phyloP scores from a whole-genome alignment of 2,113 vertebrate genomes.

The Aegotheles bennettii region DNA sequence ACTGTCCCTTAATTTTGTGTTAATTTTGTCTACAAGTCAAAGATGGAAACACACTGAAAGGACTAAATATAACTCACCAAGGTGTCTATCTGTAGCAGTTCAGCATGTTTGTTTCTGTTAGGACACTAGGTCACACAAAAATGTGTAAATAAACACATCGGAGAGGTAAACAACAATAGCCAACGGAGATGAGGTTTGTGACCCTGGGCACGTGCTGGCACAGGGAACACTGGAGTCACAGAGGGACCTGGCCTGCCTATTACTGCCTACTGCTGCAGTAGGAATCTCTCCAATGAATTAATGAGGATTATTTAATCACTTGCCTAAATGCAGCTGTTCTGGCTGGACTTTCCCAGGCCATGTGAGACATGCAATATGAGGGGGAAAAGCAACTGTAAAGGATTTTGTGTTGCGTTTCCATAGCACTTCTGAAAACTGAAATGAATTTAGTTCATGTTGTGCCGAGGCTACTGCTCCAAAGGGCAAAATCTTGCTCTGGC shows the following conservation, averaged over 20 bases:
- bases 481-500: not conserved
- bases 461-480: not conserved
- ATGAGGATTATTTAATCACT: not conserved
- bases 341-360: not conserved
- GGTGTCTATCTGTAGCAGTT: not conserved
- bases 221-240: not conserved
- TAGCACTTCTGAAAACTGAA: not conserved
- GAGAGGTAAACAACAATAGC: not conserved
- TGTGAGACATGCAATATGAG: not conserved
- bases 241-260: not conserved
- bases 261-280: too few relatives aligned
- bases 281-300: not conserved
- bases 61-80: not conserved
- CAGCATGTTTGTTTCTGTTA: not conserved
- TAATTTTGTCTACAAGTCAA: not conserved
- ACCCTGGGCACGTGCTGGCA: accelerated
- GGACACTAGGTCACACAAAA: not conserved
- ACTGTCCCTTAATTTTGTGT: not conserved
- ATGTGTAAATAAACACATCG: not conserved
- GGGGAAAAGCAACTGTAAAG: not conserved
- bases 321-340: not conserved
- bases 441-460: not conserved
- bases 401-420: not conserved
- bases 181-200: not conserved
- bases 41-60: not conserved